These are phyloP conservation scores for Araneus ventricosus DNA, from an alignment of 1,140 invertebrate species.

Conservation along the genomic window DNA sequence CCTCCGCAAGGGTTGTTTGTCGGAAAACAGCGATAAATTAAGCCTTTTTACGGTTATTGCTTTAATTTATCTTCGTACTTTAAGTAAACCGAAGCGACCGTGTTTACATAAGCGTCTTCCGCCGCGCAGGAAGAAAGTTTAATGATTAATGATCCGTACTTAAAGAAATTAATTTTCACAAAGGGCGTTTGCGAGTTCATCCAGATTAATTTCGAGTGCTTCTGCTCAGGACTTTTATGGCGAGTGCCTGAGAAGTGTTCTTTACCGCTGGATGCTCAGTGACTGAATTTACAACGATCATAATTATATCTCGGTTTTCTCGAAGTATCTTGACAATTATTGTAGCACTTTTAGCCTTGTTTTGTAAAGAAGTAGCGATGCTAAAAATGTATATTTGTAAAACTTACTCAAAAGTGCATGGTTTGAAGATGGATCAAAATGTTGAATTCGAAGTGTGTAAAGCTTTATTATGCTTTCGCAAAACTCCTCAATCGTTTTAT, in stretches of 20 bases:
- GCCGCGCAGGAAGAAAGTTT: background rate
- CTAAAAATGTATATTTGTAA: no score
- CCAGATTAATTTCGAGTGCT: background rate
- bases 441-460: no score
- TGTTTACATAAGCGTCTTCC: background rate
- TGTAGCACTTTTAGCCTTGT: no score
- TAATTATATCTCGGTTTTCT: no score
- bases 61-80: slow-evolving; percentile 39
- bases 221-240: background rate
- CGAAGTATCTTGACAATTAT: no score
- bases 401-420: no score
- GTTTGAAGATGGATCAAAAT: no score
- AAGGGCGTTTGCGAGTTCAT: background rate
- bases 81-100: slow-evolving; percentile 13
- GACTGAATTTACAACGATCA: no score
- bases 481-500: no score
- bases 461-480: no score
- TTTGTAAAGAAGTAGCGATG: no score
- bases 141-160: background rate
- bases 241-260: background rate
- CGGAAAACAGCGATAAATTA: slow-evolving; percentile 20
- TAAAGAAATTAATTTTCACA: slow-evolving; percentile 23
- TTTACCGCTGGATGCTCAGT: no score
- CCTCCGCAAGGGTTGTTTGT: slow-evolving; percentile 6
- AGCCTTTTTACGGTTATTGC: slow-evolving; percentile 25